Conservation (phyloP, 2,888 invertebrate species). For the Xanthorhoe spadicearia region DNA sequence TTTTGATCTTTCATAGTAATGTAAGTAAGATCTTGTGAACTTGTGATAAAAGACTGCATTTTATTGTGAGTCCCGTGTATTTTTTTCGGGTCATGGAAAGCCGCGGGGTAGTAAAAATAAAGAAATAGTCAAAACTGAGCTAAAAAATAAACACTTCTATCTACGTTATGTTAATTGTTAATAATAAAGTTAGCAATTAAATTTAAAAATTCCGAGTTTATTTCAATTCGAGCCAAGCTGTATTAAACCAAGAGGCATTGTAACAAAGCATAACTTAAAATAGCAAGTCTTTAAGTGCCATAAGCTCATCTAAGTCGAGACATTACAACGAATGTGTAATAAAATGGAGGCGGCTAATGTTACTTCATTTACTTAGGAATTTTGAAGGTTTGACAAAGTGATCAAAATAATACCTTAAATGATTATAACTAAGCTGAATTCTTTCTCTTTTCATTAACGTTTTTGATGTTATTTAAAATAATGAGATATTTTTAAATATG, state of each 20-base stretch:
- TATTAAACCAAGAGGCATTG: not conserved
- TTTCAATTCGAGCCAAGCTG: not conserved
- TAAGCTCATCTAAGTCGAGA: not conserved
- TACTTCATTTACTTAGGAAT: not conserved
- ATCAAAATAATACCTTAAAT: not conserved
- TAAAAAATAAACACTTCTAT: not conserved
- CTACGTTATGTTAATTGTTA: too few relatives aligned
- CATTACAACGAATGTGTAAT: not conserved
- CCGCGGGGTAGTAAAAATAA: too few relatives aligned
- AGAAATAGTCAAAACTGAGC: not conserved
- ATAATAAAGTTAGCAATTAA: too few relatives aligned
- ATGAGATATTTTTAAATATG: too few relatives aligned
- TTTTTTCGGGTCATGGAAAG: too few relatives aligned
- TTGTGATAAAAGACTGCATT: too few relatives aligned
- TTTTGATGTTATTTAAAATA: too few relatives aligned
- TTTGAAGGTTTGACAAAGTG: not conserved
- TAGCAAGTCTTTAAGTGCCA: not conserved
- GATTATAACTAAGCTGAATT: too few relatives aligned
- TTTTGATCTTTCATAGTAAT: too few relatives aligned
- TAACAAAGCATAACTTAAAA: not conserved
- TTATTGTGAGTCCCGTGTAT: too few relatives aligned
- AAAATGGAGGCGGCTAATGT: not conserved
- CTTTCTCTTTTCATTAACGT: too few relatives aligned
- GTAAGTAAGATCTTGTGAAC: too few relatives aligned
- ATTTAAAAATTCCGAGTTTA: not conserved